phyloP scores from a whole-genome alignment of 2,113 vertebrate genomes.

The Lagenorhynchus albirostris region DNA sequence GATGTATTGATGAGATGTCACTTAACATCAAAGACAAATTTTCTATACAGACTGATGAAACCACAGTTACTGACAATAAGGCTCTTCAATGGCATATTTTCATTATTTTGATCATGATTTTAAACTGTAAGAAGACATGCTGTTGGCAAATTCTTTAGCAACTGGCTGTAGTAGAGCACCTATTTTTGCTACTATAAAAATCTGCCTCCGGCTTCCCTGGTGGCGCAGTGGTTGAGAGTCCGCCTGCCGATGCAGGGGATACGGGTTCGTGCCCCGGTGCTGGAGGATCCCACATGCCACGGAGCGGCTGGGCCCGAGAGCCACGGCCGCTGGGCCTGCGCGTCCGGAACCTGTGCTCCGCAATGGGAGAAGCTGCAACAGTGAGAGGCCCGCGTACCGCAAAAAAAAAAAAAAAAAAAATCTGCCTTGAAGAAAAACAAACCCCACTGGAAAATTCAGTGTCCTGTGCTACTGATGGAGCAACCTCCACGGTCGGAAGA shows the following conservation, averaged over 20 bases:
- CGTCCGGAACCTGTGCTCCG: no score
- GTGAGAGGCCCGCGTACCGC: no score
- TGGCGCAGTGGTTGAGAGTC: no score
- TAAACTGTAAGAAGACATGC: not conserved
- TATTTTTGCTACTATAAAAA: not conserved
- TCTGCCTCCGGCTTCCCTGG: not conserved
- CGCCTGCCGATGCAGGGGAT: no score
- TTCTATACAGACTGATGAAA: not conserved
- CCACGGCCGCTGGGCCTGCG: no score
- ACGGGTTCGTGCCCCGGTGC: no score
- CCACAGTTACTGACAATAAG: not conserved
- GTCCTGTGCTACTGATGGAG: not conserved
- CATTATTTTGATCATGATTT: not conserved
- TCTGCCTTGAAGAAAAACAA: not conserved
- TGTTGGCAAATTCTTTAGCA: not conserved
- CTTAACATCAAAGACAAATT: not conserved
- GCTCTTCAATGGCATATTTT: not conserved
- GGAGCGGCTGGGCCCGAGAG: no score
- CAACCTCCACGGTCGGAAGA: not conserved
- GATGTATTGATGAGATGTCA: not conserved
- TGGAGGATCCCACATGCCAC: no score
- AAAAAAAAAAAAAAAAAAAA: not conserved
- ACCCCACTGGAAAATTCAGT: not conserved
- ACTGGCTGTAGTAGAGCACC: not conserved
- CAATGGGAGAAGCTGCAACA: no score